Percentiles rank a stretch among this genome's conserved stretches.
Conservation (phyloP, 2,888 invertebrate species). For the Bellardia pandia region DNA sequence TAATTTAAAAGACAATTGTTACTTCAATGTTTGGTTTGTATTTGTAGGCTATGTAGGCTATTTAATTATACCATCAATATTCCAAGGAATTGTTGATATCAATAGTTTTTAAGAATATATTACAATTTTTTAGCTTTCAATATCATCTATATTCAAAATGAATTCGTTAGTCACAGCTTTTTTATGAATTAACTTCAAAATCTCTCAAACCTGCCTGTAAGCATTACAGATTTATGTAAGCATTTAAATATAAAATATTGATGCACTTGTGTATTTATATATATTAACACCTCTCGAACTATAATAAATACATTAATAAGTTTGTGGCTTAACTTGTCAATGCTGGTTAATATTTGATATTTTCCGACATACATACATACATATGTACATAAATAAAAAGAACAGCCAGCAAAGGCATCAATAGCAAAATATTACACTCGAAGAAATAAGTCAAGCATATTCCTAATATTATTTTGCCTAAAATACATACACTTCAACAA, state of each 20-base stretch:
- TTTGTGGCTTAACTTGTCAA: slow-evolving; percentile 48
- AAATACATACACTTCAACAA: background rate
- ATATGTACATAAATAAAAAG: background rate
- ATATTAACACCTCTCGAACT: slow-evolving; percentile 9
- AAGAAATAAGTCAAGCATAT: background rate
- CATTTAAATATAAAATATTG: background rate
- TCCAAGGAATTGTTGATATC: too few relatives aligned
- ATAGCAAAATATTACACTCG: background rate
- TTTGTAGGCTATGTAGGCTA: too few relatives aligned
- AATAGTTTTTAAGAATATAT: too few relatives aligned
- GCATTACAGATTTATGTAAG: too few relatives aligned
- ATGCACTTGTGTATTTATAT: background rate
- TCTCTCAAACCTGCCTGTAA: too few relatives aligned
- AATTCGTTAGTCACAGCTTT: too few relatives aligned
- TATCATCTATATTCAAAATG: too few relatives aligned
- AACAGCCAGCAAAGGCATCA: background rate
- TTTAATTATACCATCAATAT: too few relatives aligned
- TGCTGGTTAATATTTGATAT: slow-evolving; percentile 47
- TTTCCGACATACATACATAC: background rate
- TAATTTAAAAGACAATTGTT: too few relatives aligned
- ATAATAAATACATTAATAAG: slow-evolving; percentile 31
- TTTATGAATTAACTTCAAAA: too few relatives aligned
- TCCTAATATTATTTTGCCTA: background rate
- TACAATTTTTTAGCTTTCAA: too few relatives aligned
- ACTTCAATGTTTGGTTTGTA: too few relatives aligned